Base-by-base conservation (phyloP, 2,113 vertebrate species). In the Aramus guarauna region DNA sequence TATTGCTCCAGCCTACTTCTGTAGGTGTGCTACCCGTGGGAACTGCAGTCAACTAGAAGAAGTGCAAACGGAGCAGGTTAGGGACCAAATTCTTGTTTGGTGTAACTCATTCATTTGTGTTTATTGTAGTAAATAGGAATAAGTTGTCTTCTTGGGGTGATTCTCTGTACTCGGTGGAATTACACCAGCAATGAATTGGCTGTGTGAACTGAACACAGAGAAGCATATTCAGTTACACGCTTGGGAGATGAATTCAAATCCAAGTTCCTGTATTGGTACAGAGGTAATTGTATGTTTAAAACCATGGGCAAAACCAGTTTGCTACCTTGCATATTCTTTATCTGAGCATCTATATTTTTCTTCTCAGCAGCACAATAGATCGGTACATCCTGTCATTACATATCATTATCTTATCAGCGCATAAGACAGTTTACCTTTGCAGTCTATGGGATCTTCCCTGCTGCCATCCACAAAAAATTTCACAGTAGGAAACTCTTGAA, bases 401-500 rank as follows among this genome's bases (percentile, higher is more conserved):
- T 13, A 15, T 22, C 12, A 73, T 75, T 67, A 69, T 67, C 71
- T 73, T 84, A 72, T 37, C 91, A 69, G 15, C 15, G 22, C 37
- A 27, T 5, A 18, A 60, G 58, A n/a, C 29, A 39, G 30, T 78
- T 97, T 98, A 99, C 99, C 98, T 96, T 98, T 98, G 93, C 99
- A 99, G 60, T 96, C 94, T 63, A 97, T 98, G 36, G 99, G 98
- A 56, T 98, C 97, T 48, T 97, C 86, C 95, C 98, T 98, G 82
- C 98, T 98, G 79, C 99, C 98, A n/a, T 98, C 97, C 9, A 99
- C 97, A 97, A 99, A 99, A 39, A 99, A 97, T 83, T 98, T 98
- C 96, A 99, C 95, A 2, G 97, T 95, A 0, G 98, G 98, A 37
- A 98, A 97, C 29, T 96, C 93, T 11, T 78, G 97, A 41, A 98